These are phyloP conservation scores for Aphyosemion australe DNA, from an alignment of 2,113 vertebrate species.

Conservation along the genomic window DNA sequence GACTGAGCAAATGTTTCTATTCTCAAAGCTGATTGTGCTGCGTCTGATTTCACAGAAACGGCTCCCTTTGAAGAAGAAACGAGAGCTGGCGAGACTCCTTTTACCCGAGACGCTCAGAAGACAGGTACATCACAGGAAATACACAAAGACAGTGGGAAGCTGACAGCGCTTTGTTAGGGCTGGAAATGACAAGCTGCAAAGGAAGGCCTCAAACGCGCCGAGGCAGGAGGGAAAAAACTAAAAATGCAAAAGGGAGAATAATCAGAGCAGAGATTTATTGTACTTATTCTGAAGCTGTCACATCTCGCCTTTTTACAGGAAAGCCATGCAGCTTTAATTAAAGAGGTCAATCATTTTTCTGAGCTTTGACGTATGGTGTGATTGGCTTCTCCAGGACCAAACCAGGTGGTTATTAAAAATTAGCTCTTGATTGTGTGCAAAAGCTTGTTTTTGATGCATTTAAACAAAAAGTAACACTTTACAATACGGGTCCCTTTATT, in stretches of 20 bases:
- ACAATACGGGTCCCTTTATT: too few relatives aligned
- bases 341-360: conserved; percentile 68
- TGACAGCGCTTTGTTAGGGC: conserved; percentile 69
- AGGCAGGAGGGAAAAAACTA: conserved; percentile 14
- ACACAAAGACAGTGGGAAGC: conserved; percentile 69
- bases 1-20: conserved; percentile 69
- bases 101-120: conserved; percentile 58
- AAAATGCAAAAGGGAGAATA: conserved; percentile 61
- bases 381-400: conserved; percentile 47
- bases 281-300: conserved; percentile 71
- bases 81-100: conserved; percentile 56
- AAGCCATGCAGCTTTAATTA: conserved; percentile 70
- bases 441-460: not conserved
- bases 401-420: conserved; percentile 60
- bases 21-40: conserved; percentile 50
- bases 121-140: conserved; percentile 74
- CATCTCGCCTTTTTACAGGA: conserved; percentile 52
- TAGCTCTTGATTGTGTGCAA: conserved; percentile 24
- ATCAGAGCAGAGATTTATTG: conserved; percentile 71
- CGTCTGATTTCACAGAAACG: conserved; percentile 63
- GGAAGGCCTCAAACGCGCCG: conserved; percentile 56
- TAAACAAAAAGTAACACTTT: too few relatives aligned
- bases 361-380: conserved; percentile 44
- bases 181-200: conserved; percentile 61
- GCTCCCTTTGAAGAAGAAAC: conserved; percentile 73